phyloP scores from a whole-genome alignment of 2,113 vertebrate genomes.

The Regulus satrapa region DNA sequence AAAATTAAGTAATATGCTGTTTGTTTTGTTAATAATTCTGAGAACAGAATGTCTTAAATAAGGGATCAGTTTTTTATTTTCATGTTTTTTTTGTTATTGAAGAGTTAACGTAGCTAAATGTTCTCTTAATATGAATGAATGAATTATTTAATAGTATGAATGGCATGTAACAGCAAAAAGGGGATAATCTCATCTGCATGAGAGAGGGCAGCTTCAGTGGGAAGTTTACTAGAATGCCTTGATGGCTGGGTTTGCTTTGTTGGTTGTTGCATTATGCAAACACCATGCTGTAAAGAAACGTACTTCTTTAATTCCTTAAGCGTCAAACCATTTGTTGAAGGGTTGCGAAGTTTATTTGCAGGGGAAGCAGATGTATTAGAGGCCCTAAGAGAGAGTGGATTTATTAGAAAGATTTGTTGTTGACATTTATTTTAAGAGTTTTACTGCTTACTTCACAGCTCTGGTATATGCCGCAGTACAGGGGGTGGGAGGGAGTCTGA shows the following conservation, averaged over 20 bases:
- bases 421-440: not conserved
- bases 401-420: not conserved
- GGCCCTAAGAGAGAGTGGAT: not conserved
- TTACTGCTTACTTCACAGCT: not conserved
- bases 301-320: not conserved
- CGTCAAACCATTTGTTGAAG: not conserved
- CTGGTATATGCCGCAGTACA: rapidly evolving
- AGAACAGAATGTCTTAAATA: not conserved
- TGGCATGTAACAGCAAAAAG: not conserved
- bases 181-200: not conserved
- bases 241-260: not conserved
- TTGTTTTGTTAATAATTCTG: not conserved
- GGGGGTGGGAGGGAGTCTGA: not conserved
- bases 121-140: not conserved
- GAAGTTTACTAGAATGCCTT: not conserved
- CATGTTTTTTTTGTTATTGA: not conserved
- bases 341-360: not conserved
- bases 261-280: not conserved
- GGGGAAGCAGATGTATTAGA: not conserved
- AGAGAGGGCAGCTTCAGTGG: not conserved
- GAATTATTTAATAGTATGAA: not conserved
- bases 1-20: not conserved
- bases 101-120: not conserved
- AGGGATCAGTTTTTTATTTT: not conserved
- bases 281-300: not conserved